Percentiles rank a stretch among this genome's conserved stretches.
phyloP scores from a whole-genome alignment of 1,140 invertebrate genomes.

The Cardiocondyla obscurior region DNA sequence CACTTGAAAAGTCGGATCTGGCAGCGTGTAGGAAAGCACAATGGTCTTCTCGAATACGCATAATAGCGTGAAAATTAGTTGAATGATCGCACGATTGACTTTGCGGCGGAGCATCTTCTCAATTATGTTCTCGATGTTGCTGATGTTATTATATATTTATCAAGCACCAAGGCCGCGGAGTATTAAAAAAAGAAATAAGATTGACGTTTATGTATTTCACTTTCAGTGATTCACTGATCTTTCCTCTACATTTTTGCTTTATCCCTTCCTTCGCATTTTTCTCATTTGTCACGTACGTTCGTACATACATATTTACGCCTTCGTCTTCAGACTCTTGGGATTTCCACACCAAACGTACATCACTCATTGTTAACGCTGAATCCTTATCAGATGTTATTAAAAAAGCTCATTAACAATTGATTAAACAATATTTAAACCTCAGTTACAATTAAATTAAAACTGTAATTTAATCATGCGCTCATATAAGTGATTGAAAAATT shows the following conservation, averaged over 20 bases:
- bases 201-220: neutral
- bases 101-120: constrained; percentile 18
- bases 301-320: too few relatives aligned
- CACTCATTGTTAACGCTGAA: too few relatives aligned
- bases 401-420: too few relatives aligned
- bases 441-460: too few relatives aligned
- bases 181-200: neutral
- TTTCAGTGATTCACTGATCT: neutral
- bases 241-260: neutral
- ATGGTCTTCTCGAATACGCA: neutral
- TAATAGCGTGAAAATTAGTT: neutral
- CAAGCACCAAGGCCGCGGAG: neutral
- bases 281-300: neutral
- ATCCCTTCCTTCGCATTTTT: neutral
- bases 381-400: too few relatives aligned
- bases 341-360: neutral
- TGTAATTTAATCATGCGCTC: too few relatives aligned
- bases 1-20: constrained; percentile 67
- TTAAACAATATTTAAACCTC: too few relatives aligned
- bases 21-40: constrained; percentile 69
- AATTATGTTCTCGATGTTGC: constrained; percentile 6
- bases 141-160: constrained; percentile 11
- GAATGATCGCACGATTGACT: neutral
- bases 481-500: too few relatives aligned
- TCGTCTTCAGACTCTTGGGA: neutral